Evolutionary conservation across 2,888 invertebrate genomes (phyloP).

Genomic region (Pterobdella sp.): DNA sequence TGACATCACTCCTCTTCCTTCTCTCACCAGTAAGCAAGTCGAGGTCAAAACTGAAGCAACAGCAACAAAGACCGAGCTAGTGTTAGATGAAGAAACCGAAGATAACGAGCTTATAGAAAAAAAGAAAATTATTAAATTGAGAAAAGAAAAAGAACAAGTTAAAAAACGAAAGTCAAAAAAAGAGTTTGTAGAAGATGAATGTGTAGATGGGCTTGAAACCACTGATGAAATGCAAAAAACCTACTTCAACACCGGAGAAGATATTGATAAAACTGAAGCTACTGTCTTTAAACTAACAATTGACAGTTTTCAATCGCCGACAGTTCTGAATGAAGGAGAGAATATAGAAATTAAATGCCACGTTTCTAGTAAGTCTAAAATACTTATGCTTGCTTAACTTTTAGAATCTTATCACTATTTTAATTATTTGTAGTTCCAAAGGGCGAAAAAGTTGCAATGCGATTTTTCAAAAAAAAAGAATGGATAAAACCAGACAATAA

Average conservation of each 20-base stretch:
- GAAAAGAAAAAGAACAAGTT: not conserved
- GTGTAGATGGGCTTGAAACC: not conserved
- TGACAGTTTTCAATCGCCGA: conserved; percentile 6
- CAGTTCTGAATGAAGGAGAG: conserved; percentile 28
- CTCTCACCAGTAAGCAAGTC: conserved; percentile 9
- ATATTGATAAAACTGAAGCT: not conserved
- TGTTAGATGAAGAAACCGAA: not conserved
- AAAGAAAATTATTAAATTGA: not conserved
- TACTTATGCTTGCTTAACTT: not conserved
- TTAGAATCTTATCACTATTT: not conserved
- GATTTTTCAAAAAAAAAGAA: not conserved
- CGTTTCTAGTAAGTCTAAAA: conserved; percentile 25
- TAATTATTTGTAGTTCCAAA: not conserved
- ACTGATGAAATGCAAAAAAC: not conserved
- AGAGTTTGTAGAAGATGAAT: conserved; percentile 9
- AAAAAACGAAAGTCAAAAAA: not conserved
- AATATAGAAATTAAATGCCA: conserved; percentile 30
- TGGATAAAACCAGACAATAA: conserved; percentile 9
- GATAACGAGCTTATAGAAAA: not conserved
- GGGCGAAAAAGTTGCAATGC: not conserved
- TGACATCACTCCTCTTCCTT: not conserved
- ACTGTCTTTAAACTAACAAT: not conserved
- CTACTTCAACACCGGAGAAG: not conserved
- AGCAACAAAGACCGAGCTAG: not conserved
- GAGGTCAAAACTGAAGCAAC: conserved; percentile 5